phyloP scores from a whole-genome alignment of 2,888 invertebrate species.

The Anarsia innoxiella region DNA sequence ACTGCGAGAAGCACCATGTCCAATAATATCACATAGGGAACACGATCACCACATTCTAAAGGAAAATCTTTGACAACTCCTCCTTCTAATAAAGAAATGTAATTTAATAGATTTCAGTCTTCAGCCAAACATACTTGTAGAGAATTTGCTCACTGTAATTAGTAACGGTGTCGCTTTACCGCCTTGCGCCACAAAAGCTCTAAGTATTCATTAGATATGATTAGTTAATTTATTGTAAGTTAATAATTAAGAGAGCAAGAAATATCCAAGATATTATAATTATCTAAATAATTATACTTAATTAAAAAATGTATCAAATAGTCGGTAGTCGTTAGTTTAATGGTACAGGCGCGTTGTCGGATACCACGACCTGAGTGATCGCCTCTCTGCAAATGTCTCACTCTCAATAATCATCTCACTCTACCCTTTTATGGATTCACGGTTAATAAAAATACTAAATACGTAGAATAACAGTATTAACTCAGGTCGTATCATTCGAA shows the following conservation, averaged over 20 bases:
- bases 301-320: constrained; percentile 38
- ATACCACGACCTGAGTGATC: constrained; percentile 45
- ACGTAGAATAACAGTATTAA: constrained; percentile 10
- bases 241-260: constrained; percentile 60
- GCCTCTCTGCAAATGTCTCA: too few relatives aligned
- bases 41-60: too few relatives aligned
- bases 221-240: constrained; percentile 66
- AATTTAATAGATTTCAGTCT: too few relatives aligned
- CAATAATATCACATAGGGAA: too few relatives aligned
- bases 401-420: too few relatives aligned
- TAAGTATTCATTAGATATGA: constrained; percentile 70
- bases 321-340: constrained; percentile 47
- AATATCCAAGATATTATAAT: constrained; percentile 70
- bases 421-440: too few relatives aligned
- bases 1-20: too few relatives aligned
- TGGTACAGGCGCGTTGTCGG: constrained; percentile 43
- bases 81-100: too few relatives aligned
- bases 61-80: too few relatives aligned
- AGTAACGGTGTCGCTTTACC: constrained; percentile 45
- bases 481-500: constrained; percentile 48
- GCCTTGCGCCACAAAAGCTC: constrained; percentile 46
- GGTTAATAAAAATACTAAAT: too few relatives aligned
- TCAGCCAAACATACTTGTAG: too few relatives aligned
- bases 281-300: constrained; percentile 40
- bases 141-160: constrained; percentile 56